Conservation (phyloP, 2,888 invertebrate species). For the Apodemia duryi region DNA sequence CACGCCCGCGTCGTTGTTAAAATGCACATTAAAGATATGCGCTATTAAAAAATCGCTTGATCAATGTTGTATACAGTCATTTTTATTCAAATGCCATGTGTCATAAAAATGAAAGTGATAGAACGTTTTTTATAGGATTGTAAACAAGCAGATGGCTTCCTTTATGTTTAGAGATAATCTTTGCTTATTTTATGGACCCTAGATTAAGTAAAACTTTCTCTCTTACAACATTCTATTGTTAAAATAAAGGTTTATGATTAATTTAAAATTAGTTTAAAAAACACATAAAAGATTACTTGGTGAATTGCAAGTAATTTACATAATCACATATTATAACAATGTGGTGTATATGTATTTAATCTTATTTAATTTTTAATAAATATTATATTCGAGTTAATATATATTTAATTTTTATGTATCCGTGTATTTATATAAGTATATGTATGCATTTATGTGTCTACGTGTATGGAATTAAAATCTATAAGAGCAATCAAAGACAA, state of each 20-base stretch:
- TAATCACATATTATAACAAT: too few species aligned
- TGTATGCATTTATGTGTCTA: too few species aligned
- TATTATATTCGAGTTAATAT: too few species aligned
- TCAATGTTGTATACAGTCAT: neutral
- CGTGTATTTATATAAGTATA: too few species aligned
- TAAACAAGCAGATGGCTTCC: neutral
- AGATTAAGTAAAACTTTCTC: neutral
- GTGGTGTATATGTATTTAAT: too few species aligned
- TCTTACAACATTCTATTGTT: neutral
- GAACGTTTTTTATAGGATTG: neutral
- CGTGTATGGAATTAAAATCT: too few species aligned
- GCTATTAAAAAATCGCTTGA: neutral
- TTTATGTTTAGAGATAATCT: neutral
- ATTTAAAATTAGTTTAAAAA: too few species aligned
- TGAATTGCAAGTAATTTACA: too few species aligned
- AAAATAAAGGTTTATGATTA: neutral
- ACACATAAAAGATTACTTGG: too few species aligned
- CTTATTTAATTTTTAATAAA: too few species aligned
- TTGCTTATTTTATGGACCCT: neutral
- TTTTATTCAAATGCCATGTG: neutral
- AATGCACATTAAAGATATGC: neutral
- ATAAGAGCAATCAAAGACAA: too few species aligned
- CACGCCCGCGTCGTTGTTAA: constrained; percentile 15
- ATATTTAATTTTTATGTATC: too few species aligned
- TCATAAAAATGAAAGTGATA: neutral